phyloP scores from a whole-genome alignment of 2,797 vertebrate genomes.

The Pogoniulus pusillus region DNA sequence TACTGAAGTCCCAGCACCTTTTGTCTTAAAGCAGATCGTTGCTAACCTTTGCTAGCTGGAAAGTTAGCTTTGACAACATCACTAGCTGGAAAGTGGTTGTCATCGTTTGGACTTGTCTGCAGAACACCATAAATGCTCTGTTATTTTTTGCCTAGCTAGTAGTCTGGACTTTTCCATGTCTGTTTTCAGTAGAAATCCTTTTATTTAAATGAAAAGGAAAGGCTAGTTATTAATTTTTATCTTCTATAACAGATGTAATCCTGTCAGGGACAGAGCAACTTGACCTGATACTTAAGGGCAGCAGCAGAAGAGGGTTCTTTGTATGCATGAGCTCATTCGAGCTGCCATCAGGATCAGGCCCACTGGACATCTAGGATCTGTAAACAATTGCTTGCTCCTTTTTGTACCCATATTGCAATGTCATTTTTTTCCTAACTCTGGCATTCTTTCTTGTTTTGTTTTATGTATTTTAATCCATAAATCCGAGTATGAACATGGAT shows the following conservation, averaged over 20 bases:
- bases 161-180: background rate
- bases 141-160: background rate
- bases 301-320: background rate
- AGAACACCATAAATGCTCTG: background rate
- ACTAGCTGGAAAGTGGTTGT: background rate
- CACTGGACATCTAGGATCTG: background rate
- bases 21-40: background rate
- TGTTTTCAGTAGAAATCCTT: background rate
- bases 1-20: background rate
- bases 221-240: constrained; percentile 18
- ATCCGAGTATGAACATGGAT: background rate
- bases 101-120: background rate
- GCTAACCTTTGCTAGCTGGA: too few relatives aligned
- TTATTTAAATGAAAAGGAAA: constrained; percentile 10
- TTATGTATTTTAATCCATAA: constrained; percentile 4
- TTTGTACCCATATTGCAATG: background rate
- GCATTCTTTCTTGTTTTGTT: background rate
- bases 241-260: background rate
- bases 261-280: background rate
- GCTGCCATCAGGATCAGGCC: background rate
- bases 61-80: too few relatives aligned
- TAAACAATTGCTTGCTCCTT: background rate
- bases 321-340: background rate
- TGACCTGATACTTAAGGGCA: background rate
- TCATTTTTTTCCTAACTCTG: background rate